Base-by-base conservation (phyloP, 2,888 invertebrate species). In the Oscheius myriophilus region DNA sequence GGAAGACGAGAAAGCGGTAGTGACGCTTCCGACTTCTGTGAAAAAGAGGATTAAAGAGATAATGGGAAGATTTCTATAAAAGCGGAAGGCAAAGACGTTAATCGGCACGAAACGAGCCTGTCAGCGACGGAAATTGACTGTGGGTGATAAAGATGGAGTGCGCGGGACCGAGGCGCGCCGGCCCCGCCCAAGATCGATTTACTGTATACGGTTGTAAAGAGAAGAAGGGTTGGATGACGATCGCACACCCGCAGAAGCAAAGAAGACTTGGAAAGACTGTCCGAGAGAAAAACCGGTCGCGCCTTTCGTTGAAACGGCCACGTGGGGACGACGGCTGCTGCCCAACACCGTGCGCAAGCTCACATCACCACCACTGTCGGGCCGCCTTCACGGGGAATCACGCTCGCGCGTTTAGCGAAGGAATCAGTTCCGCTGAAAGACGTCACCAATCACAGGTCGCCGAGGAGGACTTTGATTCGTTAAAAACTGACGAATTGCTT, bases 271-370 rank as follows among this genome's bases (percentile, higher is more conserved):
- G 57, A 26, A 46, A 61, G 61, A 61, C 61, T 49, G 61, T 61
- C 61, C 61, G 33, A 61, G 58, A 58, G 61, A 61, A 39, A 59
- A 61, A 61, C 61, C 61, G 61, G 61, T 61, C 61, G 61, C 18
- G 46, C 49, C 61, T 61, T 61, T 61, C 61, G 61, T 61, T 61
- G 61, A 61, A 61, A 61, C 46, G 46, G 39, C 61, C 61, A 61
- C 61, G 61, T 61, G 61, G 61, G 46, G 21, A 18, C 57, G 33
- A 33, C 33, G 33, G 33, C 33, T 33, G 33, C 33, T 33, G 33
- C 33, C 33, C 33, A 33, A 33, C 33, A 33, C 33, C 33, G 33
- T 33, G 33, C 33, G 33, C 33, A 33, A 33, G 33, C 33, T 33
- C 33, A 33, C 33, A 33, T 33, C 33, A 33, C 33, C 33, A 33